Conservation (phyloP, 2,888 invertebrate species). For the Empis stercorea region DNA sequence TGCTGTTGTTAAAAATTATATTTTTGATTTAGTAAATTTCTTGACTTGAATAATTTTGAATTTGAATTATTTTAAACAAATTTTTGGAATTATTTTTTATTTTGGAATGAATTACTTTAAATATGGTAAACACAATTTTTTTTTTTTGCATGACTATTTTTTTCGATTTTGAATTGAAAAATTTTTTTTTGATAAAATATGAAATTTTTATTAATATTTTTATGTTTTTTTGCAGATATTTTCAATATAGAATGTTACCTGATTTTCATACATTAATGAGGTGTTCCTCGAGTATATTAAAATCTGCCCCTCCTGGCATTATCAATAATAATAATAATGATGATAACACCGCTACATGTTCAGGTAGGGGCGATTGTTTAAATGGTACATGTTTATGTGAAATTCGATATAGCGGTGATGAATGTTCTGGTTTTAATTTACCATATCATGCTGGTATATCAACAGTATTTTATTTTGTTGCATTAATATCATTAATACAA, state of each 20-base stretch:
- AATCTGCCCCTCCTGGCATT: conserved; percentile 22
- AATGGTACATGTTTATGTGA: conserved; percentile 87
- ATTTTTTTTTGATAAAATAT: no score
- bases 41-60: no score
- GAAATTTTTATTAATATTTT: no score
- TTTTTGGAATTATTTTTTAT: no score
- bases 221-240: no score
- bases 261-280: conserved; percentile 35
- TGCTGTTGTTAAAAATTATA: not conserved
- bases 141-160: no score
- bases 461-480: conserved; percentile 68
- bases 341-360: conserved; percentile 43
- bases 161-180: no score
- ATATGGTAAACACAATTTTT: no score
- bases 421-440: conserved; percentile 70
- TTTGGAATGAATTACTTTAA: no score
- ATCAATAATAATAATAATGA: conserved; percentile 11
- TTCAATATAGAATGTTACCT: conserved; percentile 25
- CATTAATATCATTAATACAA: conserved; percentile 72
- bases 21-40: no score
- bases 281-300: conserved; percentile 34
- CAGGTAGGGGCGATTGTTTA: conserved; percentile 81
- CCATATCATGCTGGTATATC: conserved; percentile 64
- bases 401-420: conserved; percentile 72
- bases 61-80: no score